Base-by-base conservation (phyloP, 1,140 invertebrate species). In the Procambarus virginalis region DNA sequence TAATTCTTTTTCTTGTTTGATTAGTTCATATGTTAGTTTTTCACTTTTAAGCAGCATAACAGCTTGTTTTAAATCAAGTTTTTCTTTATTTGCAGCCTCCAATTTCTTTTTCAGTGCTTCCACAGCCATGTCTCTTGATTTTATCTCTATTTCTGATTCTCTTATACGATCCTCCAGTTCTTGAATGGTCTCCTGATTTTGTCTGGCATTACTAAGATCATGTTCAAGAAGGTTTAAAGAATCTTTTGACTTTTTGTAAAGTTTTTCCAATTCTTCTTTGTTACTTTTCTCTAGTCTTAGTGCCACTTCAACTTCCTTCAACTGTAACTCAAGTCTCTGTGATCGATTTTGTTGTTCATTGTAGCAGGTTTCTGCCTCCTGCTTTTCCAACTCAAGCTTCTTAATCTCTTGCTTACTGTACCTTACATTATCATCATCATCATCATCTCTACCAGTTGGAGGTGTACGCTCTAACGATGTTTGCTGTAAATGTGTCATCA, bases 71-170 rank as follows among this genome's bases (percentile, higher is more conserved):
- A 89, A 68, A 12, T 84, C 34, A 55, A 89, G 80, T 68, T 89
- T 89, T 55, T 89, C 88, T 68, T 84, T 84, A 51, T 84, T 84
- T 78, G 84, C n/a, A 77, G 73, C 60, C n/a, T 89, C 88, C 10
- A 89, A 4, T 70, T 89, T 89, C 68, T 79, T 83, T 46, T 70
- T 84, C 0, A 89, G 34, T 1, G 81, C 48, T 49, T 89, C 81
- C 75, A 84, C 64, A 45, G 82, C 80, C 34, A 49, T 51, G 45
- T 89, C 88, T 55, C 34, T 88, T 46, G 86, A 46, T 20, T 73
- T 77, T n/a, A 89, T 49, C 55, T 84, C 82, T 49, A 60, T 58
- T 34, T 89, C 88, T 2, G 84, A 55, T 75, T 89, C 88, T 78
- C 64, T 89, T 55, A 60, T 83, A 12, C 68, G 58, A 20, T 78